Base-by-base conservation (phyloP, 2,797 vertebrate species). In the Lagothrix lagotricha region DNA sequence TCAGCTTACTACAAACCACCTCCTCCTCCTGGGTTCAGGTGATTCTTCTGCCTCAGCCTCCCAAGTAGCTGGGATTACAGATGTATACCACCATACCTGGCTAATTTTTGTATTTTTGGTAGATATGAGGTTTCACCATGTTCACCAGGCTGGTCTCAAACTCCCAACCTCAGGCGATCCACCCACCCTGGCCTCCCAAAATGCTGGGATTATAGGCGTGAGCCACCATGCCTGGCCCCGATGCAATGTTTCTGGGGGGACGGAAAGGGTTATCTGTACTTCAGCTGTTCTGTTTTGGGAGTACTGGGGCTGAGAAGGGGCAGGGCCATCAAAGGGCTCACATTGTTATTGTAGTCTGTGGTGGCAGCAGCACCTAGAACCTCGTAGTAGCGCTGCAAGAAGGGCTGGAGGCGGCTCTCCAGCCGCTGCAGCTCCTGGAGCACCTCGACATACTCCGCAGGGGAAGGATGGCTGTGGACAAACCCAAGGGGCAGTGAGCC, bases 361-460 rank as follows among this genome's bases (percentile, higher is more conserved):
- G 98, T 99, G 88, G 99, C 98, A 24, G 99, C 99, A 0, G 99
- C 98, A 48, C 99, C 99, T 97, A 99, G 98, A 94, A 99, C 99
- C 90, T 99, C 99, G 79, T 99, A 99, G 95, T 99, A 99, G 94
- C 99, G 99, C 98, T 99, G 99, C 96, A 99, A 98, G 97, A 99
- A 99, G 12, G 99, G 99, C 96, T 99, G 99, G 75, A 99, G 99
- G 83, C 99, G 98, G 95, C 99, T 99, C 97, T 99, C 99, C 72
- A 99, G 99, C 64, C 99, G 97, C 44, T 99, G 99, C 13, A 99
- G 98, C 97, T 99, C 99, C 87, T 99, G 99, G 88, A 99, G 98
- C 95, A 99, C 99, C 97, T 99, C 99, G 0, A 99, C 99, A 0
- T 98, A 98, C 97, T 99, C 99, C 2, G 98, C 98, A 0, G 99